Evolutionary conservation across 2,113 vertebrate genomes (phyloP), one percentile per base, ranked within the genome.

Genomic region (Canis aureus): DNA sequence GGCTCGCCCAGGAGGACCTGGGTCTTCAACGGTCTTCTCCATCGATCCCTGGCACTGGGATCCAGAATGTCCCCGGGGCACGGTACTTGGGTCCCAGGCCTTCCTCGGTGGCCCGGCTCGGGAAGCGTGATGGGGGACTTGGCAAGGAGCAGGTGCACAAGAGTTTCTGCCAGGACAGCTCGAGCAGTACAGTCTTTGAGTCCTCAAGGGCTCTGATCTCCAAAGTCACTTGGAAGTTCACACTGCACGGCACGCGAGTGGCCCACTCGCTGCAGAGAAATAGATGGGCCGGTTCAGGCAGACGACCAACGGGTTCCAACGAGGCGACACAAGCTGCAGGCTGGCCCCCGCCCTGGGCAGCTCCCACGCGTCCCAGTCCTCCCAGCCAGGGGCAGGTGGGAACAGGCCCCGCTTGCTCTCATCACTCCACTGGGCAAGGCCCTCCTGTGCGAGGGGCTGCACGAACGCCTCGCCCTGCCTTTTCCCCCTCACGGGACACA

Each of bases 201-300:
- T 67, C 62, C 49, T 83, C 67, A 11, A 15, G 60, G 51, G 29
- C 38, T 2, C 53, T 23, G 69, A 43, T 55, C 80, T 43, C 11
- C 2, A 81, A 91, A 83, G 51, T 64, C 87, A 32, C 66, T 59
- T 35, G 66, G 74, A 96, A 74, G 81, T 91, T 32, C 49, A 73
- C 22, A 13, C 23, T 53, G 78, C 62, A 38, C 32, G 74, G 74
- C 80, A 8, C 12, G 25, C 7, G 6, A n/a, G 67, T 38, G 25
- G 64, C 71, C 95, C 0, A 76, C 89, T 57, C 78, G 32, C 43
- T 51, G 53, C 62, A 29, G 69, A 91, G 67, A 49, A 79, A 67
- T 15, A 32, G 64, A 38, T 2, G 9, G 35, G 62, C 35, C 49
- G 1, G 11, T 22, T 38, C 49, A 53, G 93, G 16, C 79, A 22